Evolutionary conservation across 2,113 vertebrate species (phyloP).

Genomic region (Desmodus rotundus): DNA sequence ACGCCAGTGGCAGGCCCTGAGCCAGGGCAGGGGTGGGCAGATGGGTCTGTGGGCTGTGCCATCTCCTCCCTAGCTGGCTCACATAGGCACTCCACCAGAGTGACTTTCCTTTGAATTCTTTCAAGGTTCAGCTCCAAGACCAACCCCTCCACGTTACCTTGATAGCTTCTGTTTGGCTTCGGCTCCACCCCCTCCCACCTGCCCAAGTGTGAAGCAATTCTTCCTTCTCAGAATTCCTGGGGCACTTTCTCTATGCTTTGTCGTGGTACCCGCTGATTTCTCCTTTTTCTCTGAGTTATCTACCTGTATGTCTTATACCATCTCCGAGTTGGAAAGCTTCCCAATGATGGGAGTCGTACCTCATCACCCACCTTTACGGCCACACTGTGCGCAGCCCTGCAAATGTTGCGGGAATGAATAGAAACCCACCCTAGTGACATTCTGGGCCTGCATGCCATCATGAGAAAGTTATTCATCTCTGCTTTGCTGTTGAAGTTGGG

Average conservation of each 20-base stretch:
- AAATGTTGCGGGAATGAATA: slow-evolving; percentile 18
- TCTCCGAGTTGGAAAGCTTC: background rate
- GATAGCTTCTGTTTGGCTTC: background rate
- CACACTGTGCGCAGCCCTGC: background rate
- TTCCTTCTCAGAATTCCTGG: background rate
- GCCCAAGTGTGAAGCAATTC: background rate
- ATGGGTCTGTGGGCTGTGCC: background rate
- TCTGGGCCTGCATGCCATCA: background rate
- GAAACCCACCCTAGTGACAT: background rate
- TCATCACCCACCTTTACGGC: background rate
- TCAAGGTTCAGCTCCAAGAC: too few species aligned
- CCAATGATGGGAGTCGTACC: background rate
- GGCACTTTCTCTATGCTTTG: background rate
- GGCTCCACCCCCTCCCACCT: too few species aligned
- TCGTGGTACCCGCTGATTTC: background rate
- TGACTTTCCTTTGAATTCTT: background rate
- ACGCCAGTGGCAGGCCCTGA: rapidly evolving
- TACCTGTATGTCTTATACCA: slow-evolving; percentile 23
- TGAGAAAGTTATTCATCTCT: background rate
- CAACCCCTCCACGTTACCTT: rapidly evolving
- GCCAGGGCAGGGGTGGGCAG: background rate
- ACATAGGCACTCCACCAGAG: rapidly evolving
- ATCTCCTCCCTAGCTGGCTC: rapidly evolving
- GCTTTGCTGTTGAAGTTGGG: background rate
- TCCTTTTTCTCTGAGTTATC: background rate